Evolutionary conservation across 2,113 vertebrate species (phyloP).

Genomic region (Coregonus clupeaformis): DNA sequence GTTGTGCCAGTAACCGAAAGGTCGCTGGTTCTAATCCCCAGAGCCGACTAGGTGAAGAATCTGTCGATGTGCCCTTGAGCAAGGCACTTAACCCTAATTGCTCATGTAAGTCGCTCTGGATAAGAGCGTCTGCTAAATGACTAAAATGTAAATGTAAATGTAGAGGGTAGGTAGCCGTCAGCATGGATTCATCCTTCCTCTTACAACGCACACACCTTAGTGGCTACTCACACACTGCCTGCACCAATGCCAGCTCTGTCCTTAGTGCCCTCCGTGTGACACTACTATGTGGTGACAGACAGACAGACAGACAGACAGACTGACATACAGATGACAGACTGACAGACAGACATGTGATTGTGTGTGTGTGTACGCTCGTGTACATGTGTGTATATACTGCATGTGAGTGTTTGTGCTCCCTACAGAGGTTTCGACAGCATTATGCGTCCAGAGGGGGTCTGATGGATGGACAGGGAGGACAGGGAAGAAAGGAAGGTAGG

Average conservation of each 20-base stretch:
- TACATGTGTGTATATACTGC: not conserved
- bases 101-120: too few relatives aligned
- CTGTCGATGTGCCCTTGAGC: too few relatives aligned
- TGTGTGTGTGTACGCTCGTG: slow-evolving; percentile 9
- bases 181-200: too few relatives aligned
- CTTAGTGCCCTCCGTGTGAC: slow-evolving; percentile 49
- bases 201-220: too few relatives aligned
- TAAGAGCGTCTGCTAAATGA: too few relatives aligned
- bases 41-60: too few relatives aligned
- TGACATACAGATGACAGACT: not conserved
- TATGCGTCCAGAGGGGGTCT: slow-evolving; percentile 19
- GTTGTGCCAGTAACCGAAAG: too few relatives aligned
- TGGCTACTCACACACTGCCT: not conserved
- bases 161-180: too few relatives aligned
- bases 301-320: slow-evolving; percentile 44
- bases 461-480: slow-evolving; percentile 38
- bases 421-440: slow-evolving; percentile 19
- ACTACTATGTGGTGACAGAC: slow-evolving; percentile 52
- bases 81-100: too few relatives aligned
- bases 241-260: not conserved
- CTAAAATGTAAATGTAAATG: too few relatives aligned
- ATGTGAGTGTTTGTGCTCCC: not conserved
- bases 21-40: too few relatives aligned
- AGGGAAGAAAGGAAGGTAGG: too few relatives aligned
- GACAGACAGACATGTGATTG: slow-evolving; percentile 34